Base-by-base conservation (phyloP, 30 jellyfish, hydroid and myxozoan genomes). In the Hydractinia echinata region DNA sequence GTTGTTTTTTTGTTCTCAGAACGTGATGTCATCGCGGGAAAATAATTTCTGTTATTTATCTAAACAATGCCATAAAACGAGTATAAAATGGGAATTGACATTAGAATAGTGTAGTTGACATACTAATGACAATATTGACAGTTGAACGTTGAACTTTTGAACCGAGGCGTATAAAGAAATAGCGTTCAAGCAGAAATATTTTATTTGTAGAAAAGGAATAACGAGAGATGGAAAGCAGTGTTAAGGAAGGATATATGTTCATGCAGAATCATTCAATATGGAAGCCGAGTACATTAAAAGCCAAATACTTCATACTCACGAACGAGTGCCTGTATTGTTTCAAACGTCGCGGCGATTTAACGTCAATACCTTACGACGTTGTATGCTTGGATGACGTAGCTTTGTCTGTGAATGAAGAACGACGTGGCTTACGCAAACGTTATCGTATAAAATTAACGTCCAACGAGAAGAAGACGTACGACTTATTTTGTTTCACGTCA, bases 211-310 rank as follows among this genome's bases (percentile, higher is more conserved):
- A 30, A 30, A 30, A 30, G 44, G 44, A 0, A 30, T 30, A 30
- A 30, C 44, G 44, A 30, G 81, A 72, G 55, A 15, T 6, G n/a
- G 52, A 72, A 19, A 72, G n/a, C 54, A 77, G 39, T 14, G 50
- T 77, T 10, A 77, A 61, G 49, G 87, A 80, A 80, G 87, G 87
- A 15, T 80, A 80, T 68, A 6, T 80, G 85, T 80, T 80, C 53
- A 69, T 80, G 55, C 87, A 80, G 55, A 80, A 39, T 16, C 1
- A 62, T 11, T 7, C 87, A 5, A 55, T 80, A 6, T 80, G 72
- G 72, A 80, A 61, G 56, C 87, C 72, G 82, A 48, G 76, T 44
- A 16, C 87, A 9, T 61, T 52, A 14, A 80, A 80, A 61, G 87
- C 87, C 10, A 80, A 44, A 61, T 80, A 80, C 67, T 80, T 80